Conservation (phyloP, 2,888 invertebrate genomes). For the Pseudeuparius sepicola region DNA sequence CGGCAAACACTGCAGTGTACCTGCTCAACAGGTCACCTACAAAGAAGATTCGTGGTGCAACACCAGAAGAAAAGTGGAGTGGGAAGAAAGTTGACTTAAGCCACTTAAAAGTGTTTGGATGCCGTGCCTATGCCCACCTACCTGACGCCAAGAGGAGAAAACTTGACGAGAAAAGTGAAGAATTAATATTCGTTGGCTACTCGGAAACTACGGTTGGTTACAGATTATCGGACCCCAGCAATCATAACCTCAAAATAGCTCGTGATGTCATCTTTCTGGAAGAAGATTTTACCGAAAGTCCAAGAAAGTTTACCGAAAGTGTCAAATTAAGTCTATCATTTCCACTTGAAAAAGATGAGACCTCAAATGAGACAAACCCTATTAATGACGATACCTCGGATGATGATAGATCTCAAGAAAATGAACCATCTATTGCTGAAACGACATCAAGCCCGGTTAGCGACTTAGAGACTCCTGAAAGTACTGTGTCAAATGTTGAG, state of each 20-base stretch:
- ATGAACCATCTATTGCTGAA: no score
- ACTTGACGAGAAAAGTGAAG: constrained; percentile 17
- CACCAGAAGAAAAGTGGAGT: constrained; percentile 18
- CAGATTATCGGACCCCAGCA: constrained; percentile 16
- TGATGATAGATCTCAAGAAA: no score
- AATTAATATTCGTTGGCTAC: constrained; percentile 17
- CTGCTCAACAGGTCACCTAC: neutral
- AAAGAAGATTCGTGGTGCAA: constrained; percentile 4
- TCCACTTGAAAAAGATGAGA: no score
- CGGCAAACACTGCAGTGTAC: neutral
- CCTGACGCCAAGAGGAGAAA: constrained; percentile 17
- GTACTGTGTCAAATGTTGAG: no score
- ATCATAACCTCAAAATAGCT: constrained; percentile 15
- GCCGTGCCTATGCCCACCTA: constrained; percentile 15
- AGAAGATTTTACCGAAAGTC: no score
- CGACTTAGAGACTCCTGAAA: no score
- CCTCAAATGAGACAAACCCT: no score
- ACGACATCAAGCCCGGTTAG: no score
- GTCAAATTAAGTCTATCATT: no score
- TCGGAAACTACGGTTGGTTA: constrained; percentile 13
- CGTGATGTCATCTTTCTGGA: constrained; percentile 21
- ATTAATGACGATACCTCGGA: no score
- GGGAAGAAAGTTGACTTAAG: constrained; percentile 13
- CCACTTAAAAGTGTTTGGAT: constrained; percentile 15
- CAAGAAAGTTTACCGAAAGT: no score